These are phyloP conservation scores for Drepana falcataria DNA, from an alignment of 2,888 invertebrate genomes.

Conservation along the genomic window DNA sequence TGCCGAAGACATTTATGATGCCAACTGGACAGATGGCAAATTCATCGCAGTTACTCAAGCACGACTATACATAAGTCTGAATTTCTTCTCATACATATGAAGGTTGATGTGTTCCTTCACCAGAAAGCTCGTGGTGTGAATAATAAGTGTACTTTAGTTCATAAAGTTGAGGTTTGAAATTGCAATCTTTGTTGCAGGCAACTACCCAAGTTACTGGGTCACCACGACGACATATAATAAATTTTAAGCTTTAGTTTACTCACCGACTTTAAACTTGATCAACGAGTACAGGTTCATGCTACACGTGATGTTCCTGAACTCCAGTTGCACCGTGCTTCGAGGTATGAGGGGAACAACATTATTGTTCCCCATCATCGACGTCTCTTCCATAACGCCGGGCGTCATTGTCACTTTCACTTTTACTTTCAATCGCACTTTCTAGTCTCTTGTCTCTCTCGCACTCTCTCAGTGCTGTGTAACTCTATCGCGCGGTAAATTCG, in stretches of 20 bases:
- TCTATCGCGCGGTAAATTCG: not conserved
- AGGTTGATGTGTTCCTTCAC: too few relatives aligned
- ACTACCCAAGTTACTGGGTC: too few relatives aligned
- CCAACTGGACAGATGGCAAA: too few relatives aligned
- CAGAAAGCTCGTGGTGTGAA: too few relatives aligned
- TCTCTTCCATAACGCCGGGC: slow-evolving; percentile 41
- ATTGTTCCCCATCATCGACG: slow-evolving; percentile 50
- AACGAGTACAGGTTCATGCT: slow-evolving; percentile 78
- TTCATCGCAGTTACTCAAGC: too few relatives aligned
- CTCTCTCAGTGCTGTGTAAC: slow-evolving; percentile 3
- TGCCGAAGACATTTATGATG: too few relatives aligned
- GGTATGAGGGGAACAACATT: slow-evolving; percentile 63
- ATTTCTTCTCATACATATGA: too few relatives aligned
- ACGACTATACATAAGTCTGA: too few relatives aligned
- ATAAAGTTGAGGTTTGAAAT: too few relatives aligned
- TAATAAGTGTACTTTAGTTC: too few relatives aligned
- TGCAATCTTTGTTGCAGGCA: too few relatives aligned
- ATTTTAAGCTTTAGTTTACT: slow-evolving; percentile 36
- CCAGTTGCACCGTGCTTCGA: slow-evolving; percentile 82
- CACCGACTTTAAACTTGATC: slow-evolving; percentile 79
- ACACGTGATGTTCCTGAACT: slow-evolving; percentile 84
- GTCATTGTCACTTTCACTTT: slow-evolving; percentile 34
- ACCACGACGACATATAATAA: not conserved
- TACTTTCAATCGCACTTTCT: slow-evolving; percentile 30
- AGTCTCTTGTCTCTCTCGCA: slow-evolving; percentile 13